phyloP scores from a whole-genome alignment of 2,113 vertebrate genomes.

The Connochaetes taurinus region DNA sequence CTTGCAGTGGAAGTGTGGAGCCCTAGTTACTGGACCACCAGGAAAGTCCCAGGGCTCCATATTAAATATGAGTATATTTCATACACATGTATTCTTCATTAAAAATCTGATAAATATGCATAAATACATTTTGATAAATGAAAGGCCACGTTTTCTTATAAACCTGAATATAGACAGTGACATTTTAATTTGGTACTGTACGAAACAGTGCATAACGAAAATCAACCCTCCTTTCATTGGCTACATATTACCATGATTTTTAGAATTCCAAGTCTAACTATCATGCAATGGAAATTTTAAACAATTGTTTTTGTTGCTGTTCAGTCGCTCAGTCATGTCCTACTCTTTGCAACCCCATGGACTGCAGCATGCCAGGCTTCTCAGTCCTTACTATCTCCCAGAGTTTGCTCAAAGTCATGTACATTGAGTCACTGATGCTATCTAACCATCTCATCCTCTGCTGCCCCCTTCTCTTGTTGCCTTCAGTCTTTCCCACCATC shows the following conservation, averaged over 20 bases:
- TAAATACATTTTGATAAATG: not conserved
- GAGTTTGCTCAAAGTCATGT: not conserved
- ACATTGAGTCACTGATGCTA: not conserved
- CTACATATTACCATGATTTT: not conserved
- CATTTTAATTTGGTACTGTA: not conserved
- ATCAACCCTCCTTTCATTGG: not conserved
- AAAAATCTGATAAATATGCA: not conserved
- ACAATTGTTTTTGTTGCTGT: not conserved
- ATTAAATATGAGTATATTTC: not conserved
- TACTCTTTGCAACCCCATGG: not conserved
- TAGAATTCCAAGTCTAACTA: not conserved
- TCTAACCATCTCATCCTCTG: not conserved
- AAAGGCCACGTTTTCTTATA: not conserved
- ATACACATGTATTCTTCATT: not conserved
- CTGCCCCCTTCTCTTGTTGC: not conserved
- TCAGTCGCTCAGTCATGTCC: not conserved
- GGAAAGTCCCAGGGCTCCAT: not conserved
- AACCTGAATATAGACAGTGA: not conserved
- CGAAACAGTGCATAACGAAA: slow-evolving; percentile 15
- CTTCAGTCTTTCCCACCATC: not conserved
- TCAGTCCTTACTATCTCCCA: not conserved
- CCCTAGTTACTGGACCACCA: not conserved
- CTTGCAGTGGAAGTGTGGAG: not conserved
- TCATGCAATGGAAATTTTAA: not conserved
- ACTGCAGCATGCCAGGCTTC: not conserved